Conservation (phyloP, 2,888 invertebrate species). For the Pristionchus maxplancki region DNA sequence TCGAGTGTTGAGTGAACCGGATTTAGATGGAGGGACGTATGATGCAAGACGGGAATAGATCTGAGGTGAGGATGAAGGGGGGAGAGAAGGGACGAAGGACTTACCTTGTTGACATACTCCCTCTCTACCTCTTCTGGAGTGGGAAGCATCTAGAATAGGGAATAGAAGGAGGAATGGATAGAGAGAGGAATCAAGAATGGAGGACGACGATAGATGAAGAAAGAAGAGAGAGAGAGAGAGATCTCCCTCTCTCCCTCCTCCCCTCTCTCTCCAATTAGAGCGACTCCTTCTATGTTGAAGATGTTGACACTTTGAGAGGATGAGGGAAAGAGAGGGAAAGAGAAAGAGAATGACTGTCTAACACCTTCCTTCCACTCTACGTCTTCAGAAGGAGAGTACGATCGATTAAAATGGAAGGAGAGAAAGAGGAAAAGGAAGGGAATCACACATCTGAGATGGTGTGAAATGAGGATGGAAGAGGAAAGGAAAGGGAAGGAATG, state of each 20-base stretch:
- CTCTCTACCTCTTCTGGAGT: slow-evolving; percentile 13
- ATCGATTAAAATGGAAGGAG: slow-evolving; percentile 52
- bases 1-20: slow-evolving; percentile 24
- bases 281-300: slow-evolving; percentile 18
- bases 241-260: not conserved
- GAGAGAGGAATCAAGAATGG: slow-evolving; percentile 35
- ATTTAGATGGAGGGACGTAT: slow-evolving; percentile 35
- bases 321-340: not conserved
- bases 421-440: slow-evolving; percentile 44
- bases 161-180: slow-evolving; percentile 1
- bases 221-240: slow-evolving; percentile 5
- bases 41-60: slow-evolving; percentile 46
- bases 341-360: slow-evolving; percentile 40
- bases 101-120: slow-evolving; percentile 32
- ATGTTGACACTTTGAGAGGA: slow-evolving; percentile 44
- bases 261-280: slow-evolving; percentile 26
- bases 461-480: slow-evolving; percentile 56
- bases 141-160: slow-evolving; percentile 5
- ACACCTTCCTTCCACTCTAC: slow-evolving; percentile 17
- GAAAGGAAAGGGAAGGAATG: slow-evolving; percentile 51
- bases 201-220: not conserved
- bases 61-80: not conserved
- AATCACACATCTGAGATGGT: slow-evolving; percentile 56
- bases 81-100: not conserved
- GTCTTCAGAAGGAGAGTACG: slow-evolving; percentile 4